phyloP scores from a whole-genome alignment of 2,797 vertebrate genomes.

The Eutrigla gurnardus region DNA sequence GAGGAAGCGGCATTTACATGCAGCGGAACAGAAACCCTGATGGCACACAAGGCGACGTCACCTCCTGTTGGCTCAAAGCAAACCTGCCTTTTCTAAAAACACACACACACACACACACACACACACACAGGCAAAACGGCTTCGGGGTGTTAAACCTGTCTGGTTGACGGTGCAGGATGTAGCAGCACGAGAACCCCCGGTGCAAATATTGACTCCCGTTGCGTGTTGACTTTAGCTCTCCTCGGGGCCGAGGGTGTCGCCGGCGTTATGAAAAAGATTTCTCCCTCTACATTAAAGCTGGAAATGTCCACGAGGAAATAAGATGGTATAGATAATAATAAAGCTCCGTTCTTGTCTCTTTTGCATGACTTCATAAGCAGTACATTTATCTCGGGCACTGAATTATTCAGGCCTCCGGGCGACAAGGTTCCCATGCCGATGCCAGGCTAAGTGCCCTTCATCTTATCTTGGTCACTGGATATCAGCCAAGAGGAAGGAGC shows the following conservation, averaged over 20 bases:
- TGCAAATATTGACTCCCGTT: conserved; percentile 72
- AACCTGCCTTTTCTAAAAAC: conserved; percentile 28
- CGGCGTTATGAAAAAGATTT: not conserved
- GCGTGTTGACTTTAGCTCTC: conserved; percentile 49
- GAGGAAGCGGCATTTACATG: conserved; percentile 38
- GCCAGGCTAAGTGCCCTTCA: conserved; percentile 56
- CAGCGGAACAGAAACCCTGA: conserved; percentile 23
- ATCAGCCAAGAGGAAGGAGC: conserved; percentile 48
- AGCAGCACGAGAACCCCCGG: conserved; percentile 8
- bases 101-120: conserved; percentile 5
- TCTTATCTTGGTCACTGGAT: conserved; percentile 64
- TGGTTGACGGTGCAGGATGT: conserved; percentile 18
- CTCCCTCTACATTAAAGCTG: not conserved
- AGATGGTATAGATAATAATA: conserved; percentile 30
- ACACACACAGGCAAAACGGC: not conserved
- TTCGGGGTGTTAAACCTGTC: conserved; percentile 43
- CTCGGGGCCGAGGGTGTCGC: conserved; percentile 4
- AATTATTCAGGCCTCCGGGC: conserved; percentile 72
- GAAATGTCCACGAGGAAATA: conserved; percentile 14
- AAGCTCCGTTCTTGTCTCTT: conserved; percentile 31
- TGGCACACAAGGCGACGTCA: conserved; percentile 18
- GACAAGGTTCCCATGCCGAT: conserved; percentile 57
- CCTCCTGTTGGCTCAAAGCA: conserved; percentile 26
- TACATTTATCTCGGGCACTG: conserved; percentile 67
- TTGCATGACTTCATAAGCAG: conserved; percentile 55